These are phyloP conservation scores for Galerucella calmariensis DNA, from an alignment of 2,888 invertebrate species.

Conservation along the genomic window DNA sequence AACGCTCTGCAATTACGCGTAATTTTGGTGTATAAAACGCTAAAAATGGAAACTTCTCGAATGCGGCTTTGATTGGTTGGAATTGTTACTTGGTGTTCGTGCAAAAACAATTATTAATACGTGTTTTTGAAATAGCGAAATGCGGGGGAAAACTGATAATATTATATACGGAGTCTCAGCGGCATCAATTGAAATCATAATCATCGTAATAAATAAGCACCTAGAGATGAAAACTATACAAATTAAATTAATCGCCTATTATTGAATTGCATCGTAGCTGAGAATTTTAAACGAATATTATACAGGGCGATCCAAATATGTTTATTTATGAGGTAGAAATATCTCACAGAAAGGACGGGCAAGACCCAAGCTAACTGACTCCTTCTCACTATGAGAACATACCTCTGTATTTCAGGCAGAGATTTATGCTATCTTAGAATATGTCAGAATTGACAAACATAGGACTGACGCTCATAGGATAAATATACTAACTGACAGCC, in stretches of 20 bases:
- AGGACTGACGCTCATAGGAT: too few relatives aligned
- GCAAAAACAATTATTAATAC: conserved; percentile 30
- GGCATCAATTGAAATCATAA: background rate
- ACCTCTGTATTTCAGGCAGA: too few relatives aligned
- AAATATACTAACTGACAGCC: too few relatives aligned
- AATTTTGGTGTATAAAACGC: conserved; percentile 31
- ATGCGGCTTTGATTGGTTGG: conserved; percentile 30
- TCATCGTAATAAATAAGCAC: background rate
- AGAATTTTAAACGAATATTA: background rate
- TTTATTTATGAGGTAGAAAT: too few relatives aligned
- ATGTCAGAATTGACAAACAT: too few relatives aligned
- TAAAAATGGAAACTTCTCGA: conserved; percentile 28
- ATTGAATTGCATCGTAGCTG: background rate
- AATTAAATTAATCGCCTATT: conserved; percentile 7
- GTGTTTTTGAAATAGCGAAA: conserved; percentile 17
- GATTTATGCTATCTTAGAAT: too few relatives aligned
- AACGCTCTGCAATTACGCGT: conserved; percentile 31
- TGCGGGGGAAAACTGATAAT: conserved; percentile 12
- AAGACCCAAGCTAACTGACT: too few relatives aligned
- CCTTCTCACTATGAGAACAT: too few relatives aligned
- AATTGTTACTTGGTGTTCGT: conserved; percentile 23
- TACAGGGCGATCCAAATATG: background rate
- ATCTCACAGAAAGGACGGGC: too few relatives aligned
- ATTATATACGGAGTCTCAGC: background rate
- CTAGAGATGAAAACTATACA: background rate